Base-by-base conservation (phyloP, 2,888 invertebrate genomes). In the Pseudolycoriella hygida region DNA sequence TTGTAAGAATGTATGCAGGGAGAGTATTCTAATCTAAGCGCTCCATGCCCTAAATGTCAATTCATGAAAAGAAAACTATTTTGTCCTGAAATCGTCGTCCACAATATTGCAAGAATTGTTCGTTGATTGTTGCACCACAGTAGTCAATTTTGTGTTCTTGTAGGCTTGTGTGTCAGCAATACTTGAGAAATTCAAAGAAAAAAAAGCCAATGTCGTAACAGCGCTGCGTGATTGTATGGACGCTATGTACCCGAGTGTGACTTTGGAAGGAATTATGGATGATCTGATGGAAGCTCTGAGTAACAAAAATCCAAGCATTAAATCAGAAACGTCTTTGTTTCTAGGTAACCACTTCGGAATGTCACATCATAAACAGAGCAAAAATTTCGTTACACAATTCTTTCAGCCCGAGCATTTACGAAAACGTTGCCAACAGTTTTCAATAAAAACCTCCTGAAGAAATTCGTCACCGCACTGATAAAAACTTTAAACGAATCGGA, bases 121-220 rank as follows among this genome's bases (percentile, higher is more conserved):
- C n/a, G n/a, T n/a, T n/a, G n/a, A n/a, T n/a, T n/a, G n/a, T n/a
- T n/a, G n/a, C n/a, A n/a, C n/a, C n/a, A n/a, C n/a, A n/a, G n/a
- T n/a, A 25, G 25, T 25, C 5, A 25, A 25, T 10, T 12, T 4
- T 34, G 5, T 34, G 4, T 40, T 20, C 40, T 30, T 46, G 48
- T 20, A 62, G 60, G 76, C 79, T 1, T 83, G 84, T 54, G 67
- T 88, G 1, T 73, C 83, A 8, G 69, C 82, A 1, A 71, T 94
- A 43, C 64, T 98, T 31, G 96, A 97, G 56, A 98, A 97, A 66
- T 97, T 97, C 59, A 93, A 93, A 57, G 97, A 98, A 64, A 97
- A 94, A 70, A 98, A 98, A 57, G 71, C 80, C 2, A 83, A 78
- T 57, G 94, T 97, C 1, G 90, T 97, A 0, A 61, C 74, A 2